Percentiles rank a stretch among this genome's conserved stretches.
phyloP scores from a whole-genome alignment of 35 echinoderm and acorn worm species.

The Apostichopus japonicus region DNA sequence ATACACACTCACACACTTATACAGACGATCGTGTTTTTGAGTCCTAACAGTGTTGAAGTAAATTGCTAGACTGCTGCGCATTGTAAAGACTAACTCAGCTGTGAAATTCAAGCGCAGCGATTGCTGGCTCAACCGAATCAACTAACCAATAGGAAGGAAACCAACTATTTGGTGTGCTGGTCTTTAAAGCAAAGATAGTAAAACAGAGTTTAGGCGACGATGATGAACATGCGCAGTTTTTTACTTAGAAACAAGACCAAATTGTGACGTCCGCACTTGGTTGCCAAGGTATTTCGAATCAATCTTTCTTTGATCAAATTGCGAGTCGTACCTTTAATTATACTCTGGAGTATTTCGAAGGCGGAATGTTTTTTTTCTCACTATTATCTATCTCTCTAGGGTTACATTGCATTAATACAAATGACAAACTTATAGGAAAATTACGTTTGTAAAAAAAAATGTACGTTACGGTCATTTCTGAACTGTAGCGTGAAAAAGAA shows the following conservation, averaged over 20 bases:
- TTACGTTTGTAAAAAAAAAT: too few relatives aligned
- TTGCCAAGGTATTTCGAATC: slow-evolving; percentile 5
- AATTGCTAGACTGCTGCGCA: not conserved
- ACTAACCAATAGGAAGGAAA: slow-evolving; percentile 37
- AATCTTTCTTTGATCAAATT: not conserved
- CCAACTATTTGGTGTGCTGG: not conserved
- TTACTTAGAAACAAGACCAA: not conserved
- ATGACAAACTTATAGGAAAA: too few relatives aligned
- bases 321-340: too few relatives aligned
- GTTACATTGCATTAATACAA: too few relatives aligned
- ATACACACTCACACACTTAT: too few relatives aligned
- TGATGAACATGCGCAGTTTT: not conserved
- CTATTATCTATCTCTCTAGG: too few relatives aligned
- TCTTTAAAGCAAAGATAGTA: not conserved
- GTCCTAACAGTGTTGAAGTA: too few relatives aligned
- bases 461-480: too few relatives aligned
- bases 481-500: too few relatives aligned
- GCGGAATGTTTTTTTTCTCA: too few relatives aligned
- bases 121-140: not conserved
- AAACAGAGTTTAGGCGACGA: not conserved
- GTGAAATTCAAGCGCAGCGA: slow-evolving; percentile 1
- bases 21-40: too few relatives aligned
- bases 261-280: not conserved
- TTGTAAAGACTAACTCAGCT: slow-evolving; percentile 17
- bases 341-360: too few relatives aligned